Conservation (phyloP, 2,113 vertebrate species). For the Ceratotherium simum region DNA sequence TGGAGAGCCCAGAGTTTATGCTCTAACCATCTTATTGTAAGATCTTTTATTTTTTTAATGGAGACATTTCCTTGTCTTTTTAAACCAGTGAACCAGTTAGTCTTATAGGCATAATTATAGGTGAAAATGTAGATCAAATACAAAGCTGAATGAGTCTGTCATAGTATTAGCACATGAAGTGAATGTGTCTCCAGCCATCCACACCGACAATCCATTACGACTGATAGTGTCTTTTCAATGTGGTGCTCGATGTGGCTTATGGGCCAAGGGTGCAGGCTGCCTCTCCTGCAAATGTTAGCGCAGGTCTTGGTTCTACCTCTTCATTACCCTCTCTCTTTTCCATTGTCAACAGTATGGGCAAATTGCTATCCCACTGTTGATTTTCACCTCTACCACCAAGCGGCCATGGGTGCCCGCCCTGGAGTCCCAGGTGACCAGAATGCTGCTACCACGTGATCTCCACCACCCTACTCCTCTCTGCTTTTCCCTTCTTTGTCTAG, state of each 20-base stretch:
- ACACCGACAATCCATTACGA: background rate
- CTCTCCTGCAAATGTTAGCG: background rate
- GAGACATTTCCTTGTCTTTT: slow-evolving; percentile 42
- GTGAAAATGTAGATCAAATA: background rate
- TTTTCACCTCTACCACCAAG: background rate
- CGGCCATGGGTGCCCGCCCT: background rate
- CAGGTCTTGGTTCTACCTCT: background rate
- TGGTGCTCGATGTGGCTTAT: background rate
- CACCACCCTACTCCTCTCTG: background rate
- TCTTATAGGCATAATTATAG: background rate
- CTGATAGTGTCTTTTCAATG: background rate
- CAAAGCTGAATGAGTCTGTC: background rate
- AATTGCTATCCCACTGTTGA: background rate
- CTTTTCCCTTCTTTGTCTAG: background rate
- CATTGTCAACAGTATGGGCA: background rate
- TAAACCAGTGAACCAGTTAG: background rate
- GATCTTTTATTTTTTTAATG: slow-evolving; percentile 21
- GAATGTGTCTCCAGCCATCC: background rate
- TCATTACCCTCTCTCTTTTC: background rate
- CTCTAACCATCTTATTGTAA: background rate
- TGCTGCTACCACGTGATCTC: background rate
- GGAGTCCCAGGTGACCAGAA: background rate
- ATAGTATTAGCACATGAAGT: background rate
- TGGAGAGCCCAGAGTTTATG: background rate
- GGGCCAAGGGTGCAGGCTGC: background rate